A percentile compares a stretch with the other conserved stretches of the same genome.
Conservation (phyloP, 2,797 vertebrate species). For the Cynopterus sphinx region DNA sequence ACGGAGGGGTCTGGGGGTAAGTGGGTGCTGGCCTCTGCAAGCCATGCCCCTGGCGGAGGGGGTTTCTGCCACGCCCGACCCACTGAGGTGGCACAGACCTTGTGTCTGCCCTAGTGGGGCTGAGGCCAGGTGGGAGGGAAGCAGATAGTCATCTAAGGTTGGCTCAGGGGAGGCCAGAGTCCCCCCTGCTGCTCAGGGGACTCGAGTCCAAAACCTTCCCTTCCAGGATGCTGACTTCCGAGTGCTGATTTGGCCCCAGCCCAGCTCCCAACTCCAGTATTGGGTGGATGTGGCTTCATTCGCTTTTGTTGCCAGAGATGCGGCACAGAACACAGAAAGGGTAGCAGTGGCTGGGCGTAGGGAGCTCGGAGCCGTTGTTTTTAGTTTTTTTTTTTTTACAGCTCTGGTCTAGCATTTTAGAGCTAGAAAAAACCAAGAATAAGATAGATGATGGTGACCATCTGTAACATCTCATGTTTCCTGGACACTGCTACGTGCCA, state of each 20-base stretch:
- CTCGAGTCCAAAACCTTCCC: not conserved
- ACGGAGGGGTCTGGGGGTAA: not conserved
- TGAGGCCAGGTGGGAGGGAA: not conserved
- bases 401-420: not conserved
- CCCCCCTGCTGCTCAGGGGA: not conserved
- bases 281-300: not conserved
- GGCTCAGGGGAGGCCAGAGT: not conserved
- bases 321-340: not conserved
- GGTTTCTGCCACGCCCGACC: not conserved
- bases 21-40: not conserved
- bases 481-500: not conserved
- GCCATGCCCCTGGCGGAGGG: too few relatives aligned
- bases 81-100: not conserved
- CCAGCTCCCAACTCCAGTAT: not conserved
- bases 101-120: not conserved
- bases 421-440: not conserved
- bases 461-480: not conserved
- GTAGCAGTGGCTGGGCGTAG: not conserved
- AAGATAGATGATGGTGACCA: not conserved
- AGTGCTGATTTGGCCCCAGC: conserved; percentile 1
- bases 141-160: not conserved
- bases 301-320: not conserved
- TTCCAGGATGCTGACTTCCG: conserved; percentile 1
- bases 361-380: not conserved
- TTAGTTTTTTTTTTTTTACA: not conserved